Base-by-base conservation (phyloP, 2,888 invertebrate species). In the Agapetus fuscipes region DNA sequence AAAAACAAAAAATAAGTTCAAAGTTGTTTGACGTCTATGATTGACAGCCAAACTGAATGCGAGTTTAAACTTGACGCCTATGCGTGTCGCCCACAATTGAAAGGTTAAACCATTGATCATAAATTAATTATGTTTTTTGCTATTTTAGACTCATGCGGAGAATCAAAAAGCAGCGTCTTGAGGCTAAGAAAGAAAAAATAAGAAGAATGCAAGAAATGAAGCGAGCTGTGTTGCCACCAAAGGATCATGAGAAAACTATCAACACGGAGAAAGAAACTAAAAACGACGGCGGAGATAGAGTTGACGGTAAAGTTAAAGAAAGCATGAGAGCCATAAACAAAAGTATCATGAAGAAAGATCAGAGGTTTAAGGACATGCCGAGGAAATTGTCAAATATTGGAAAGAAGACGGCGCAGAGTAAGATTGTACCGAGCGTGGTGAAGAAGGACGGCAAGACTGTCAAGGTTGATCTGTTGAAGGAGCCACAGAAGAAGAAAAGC, bases 331-430 rank as follows among this genome's bases (percentile, higher is more conserved):
- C 60, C 53, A 60, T 67, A 0, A 69, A 67, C 36, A 69, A 59
- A 41, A 57, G 50, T 3, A 46, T 70, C 1, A 69, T 69, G 68
- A 70, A 66, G 45, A 66, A 61, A 49, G 70, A 70, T 28, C 61
- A 62, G 2, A 52, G 70, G 17, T 70, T 70, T 27, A 68, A 66
- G 46, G 57, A 64, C 43, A 64, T 69, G 2, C 67, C 69, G 1
- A 67, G 66, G 2, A 69, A 68, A 48, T 58, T 70, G 2, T 57
- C 52, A 0, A 66, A 62, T 39, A 69, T 70, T 11, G 68, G 65
- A 48, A 50, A 63, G 17, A 70, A 68, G 54, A 62, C 69, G 0
- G 66, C 64, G 3, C 59, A 54, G 9, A 44, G 44, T 32, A 44
- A 43, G 30, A 16, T 41, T 12, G 9, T 20, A 11, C 20, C 25